phyloP scores from a whole-genome alignment of 2,888 invertebrate species.

The Tachina grossa region DNA sequence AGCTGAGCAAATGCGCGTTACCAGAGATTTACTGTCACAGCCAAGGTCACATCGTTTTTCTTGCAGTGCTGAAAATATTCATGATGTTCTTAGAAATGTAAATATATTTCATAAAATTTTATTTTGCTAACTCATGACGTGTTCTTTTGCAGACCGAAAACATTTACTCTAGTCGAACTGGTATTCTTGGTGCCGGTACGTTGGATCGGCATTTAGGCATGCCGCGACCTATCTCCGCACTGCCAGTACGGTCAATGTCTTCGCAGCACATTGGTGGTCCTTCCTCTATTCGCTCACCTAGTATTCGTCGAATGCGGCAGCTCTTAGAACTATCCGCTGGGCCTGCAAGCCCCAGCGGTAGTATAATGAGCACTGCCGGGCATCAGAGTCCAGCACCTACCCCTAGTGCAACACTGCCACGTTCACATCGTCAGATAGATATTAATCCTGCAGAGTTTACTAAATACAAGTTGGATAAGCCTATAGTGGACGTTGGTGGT shows the following conservation, averaged over 20 bases:
- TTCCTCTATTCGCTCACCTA: slow-evolving; percentile 86
- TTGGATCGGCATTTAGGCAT: slow-evolving; percentile 87
- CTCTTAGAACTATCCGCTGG: slow-evolving; percentile 88
- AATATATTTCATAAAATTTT: slow-evolving; percentile 77
- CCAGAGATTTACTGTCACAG: slow-evolving; percentile 88
- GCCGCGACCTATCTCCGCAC: slow-evolving; percentile 84
- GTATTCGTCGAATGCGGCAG: slow-evolving; percentile 91
- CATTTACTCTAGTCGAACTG: slow-evolving; percentile 87
- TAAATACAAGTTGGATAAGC: slow-evolving; percentile 95
- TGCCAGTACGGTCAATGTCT: slow-evolving; percentile 90
- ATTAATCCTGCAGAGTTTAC: slow-evolving; percentile 96
- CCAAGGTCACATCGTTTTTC: slow-evolving; percentile 90
- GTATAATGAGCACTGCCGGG: slow-evolving; percentile 83
- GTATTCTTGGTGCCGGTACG: slow-evolving; percentile 86
- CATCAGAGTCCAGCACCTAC: slow-evolving; percentile 90
- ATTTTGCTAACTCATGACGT: neutral
- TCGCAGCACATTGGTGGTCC: slow-evolving; percentile 88
- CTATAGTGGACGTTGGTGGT: slow-evolving; percentile 84
- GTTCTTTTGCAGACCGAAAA: slow-evolving; percentile 81
- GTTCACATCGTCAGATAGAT: slow-evolving; percentile 90
- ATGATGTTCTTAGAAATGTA: slow-evolving; percentile 92
- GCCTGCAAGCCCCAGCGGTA: slow-evolving; percentile 84
- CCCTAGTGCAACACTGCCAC: slow-evolving; percentile 90
- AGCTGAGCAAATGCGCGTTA: slow-evolving; percentile 94
- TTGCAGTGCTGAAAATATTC: slow-evolving; percentile 96